Evolutionary conservation across 2,888 invertebrate species (phyloP), one percentile per base, ranked within the genome.

Genomic region (Dorcus parallelipipedus): DNA sequence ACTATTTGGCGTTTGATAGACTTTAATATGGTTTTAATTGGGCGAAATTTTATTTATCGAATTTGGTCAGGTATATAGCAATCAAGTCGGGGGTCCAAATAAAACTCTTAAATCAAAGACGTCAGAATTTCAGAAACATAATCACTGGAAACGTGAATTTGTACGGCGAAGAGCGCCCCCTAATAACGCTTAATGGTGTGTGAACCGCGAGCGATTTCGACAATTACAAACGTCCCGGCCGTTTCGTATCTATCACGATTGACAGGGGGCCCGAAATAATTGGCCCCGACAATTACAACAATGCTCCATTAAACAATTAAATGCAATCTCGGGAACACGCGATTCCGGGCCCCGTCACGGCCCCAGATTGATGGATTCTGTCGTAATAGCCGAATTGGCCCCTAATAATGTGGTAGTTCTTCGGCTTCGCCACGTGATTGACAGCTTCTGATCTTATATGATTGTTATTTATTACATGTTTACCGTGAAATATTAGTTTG

Each of bases 251-350:
- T 56, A 56, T 56, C 56, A 56, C 45, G 14, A 56, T 56, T 56
- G 56, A 56, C 56, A 56, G 52, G 52, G 38, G 49, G 49, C 26
- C 17, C 50, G 48, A 52, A 59, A 45, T 51, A 45, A 54, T 54
- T 51, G 49, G 52, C 26, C 47, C 52, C 48, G 53, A 68, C 71
- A 74, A 71, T 71, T 69, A 69, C 68, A 67, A 74, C 71, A 74
- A 74, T 71, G 73, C 68, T 63, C 75, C 71, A 76, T 76, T 75
- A 75, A 75, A 75, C 74, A 76, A 76, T 76, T 76, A 76, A 73
- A 71, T 73, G 74, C 73, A 75, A 76, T 75, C 72, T 71, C 68
- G 67, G 65, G 73, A 48, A 56, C 76, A 75, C 75, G 75, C 74
- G 75, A 76, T 76, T 76, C 74, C 26, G 26, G 26, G 70, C 67